Evolutionary conservation across 2,113 vertebrate genomes (phyloP).

Genomic region (Daubentonia madagascariensis): DNA sequence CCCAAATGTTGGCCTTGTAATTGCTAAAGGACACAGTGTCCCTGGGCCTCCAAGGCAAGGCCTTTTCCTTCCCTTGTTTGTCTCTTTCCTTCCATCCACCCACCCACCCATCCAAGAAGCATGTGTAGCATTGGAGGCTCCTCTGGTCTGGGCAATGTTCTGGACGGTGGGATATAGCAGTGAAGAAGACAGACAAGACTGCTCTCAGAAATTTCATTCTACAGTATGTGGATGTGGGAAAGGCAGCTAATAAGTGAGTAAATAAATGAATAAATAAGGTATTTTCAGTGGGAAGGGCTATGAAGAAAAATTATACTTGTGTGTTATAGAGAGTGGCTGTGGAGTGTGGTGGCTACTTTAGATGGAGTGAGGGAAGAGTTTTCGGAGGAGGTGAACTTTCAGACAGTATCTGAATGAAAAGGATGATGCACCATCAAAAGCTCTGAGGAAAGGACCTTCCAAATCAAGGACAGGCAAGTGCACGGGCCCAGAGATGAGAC

Average conservation of each 20-base stretch:
- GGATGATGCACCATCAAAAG: not conserved
- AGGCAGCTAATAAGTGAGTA: not conserved
- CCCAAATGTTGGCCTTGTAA: not conserved
- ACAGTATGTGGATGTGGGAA: not conserved
- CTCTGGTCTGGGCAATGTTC: not conserved
- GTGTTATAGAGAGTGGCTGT: not conserved
- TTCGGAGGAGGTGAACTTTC: not conserved
- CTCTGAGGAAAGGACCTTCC: fast-evolving
- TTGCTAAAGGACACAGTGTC: not conserved
- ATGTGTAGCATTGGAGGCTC: fast-evolving
- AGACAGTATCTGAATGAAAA: not conserved
- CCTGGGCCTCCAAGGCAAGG: not conserved
- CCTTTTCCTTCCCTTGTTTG: not conserved
- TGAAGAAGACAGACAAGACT: not conserved
- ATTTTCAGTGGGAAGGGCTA: not conserved
- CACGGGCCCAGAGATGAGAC: too few relatives aligned
- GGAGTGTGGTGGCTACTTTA: too few relatives aligned
- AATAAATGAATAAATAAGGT: not conserved
- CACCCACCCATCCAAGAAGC: not conserved
- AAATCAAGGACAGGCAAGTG: not conserved
- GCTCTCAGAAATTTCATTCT: not conserved
- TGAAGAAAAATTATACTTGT: not conserved
- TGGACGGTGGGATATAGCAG: not conserved
- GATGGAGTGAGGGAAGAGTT: not conserved
- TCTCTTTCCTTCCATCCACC: too few relatives aligned